These are phyloP conservation scores for Cyprinodon variegatus DNA, from an alignment of 2,113 vertebrate genomes.

Conservation along the genomic window DNA sequence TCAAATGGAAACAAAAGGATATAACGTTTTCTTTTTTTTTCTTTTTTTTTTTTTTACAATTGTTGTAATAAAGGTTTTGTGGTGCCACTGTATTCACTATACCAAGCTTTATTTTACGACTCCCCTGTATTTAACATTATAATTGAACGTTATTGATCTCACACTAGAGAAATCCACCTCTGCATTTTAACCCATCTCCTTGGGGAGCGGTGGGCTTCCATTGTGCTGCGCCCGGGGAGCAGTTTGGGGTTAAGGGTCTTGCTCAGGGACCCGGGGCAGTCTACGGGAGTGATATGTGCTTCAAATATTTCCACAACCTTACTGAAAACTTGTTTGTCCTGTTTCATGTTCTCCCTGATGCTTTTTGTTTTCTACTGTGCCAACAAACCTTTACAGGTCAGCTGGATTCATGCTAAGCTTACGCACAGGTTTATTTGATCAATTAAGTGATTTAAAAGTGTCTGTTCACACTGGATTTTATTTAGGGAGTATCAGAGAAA, in stretches of 20 bases:
- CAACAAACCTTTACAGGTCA: background rate
- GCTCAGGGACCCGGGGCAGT: no score
- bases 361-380: background rate
- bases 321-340: background rate
- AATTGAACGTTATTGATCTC: no score
- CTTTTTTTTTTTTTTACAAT: background rate
- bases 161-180: no score
- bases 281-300: background rate
- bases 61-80: background rate
- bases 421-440: background rate
- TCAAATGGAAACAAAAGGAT: background rate
- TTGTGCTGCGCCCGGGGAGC: no score
- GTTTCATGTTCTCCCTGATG: background rate
- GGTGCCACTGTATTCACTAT: background rate
- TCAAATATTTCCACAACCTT: background rate
- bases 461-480: background rate
- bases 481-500: background rate
- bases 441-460: background rate
- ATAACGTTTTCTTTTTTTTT: background rate
- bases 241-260: no score
- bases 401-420: no score
- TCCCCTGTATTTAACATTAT: background rate
- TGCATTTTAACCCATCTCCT: no score
- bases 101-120: background rate
- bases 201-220: no score